Evolutionary conservation across 2,113 vertebrate species (phyloP).

Genomic region (Erythrolamprus reginae): DNA sequence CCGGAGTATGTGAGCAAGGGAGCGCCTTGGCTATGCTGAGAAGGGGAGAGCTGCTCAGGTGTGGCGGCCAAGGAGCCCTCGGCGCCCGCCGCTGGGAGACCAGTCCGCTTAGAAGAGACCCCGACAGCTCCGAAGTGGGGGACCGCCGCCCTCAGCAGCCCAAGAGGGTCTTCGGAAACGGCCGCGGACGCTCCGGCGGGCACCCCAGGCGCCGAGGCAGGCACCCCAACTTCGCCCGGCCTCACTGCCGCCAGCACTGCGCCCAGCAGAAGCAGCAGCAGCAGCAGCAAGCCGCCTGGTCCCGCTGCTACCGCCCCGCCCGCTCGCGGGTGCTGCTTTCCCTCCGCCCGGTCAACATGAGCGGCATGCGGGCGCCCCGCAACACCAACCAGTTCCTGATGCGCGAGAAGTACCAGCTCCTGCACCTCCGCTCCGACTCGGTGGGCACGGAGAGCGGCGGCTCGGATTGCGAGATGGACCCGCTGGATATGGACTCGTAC

Average conservation of each 20-base stretch:
- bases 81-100: constrained; percentile 53
- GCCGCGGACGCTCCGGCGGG: constrained; percentile 38
- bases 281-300: constrained; percentile 33
- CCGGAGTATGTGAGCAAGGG: constrained; percentile 66
- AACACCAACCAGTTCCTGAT: constrained; percentile 90
- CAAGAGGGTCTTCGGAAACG: not conserved
- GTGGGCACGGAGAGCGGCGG: constrained; percentile 80
- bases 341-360: constrained; percentile 76
- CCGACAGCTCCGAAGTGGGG: constrained; percentile 33
- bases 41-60: constrained; percentile 48
- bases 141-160: constrained; percentile 6
- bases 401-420: constrained; percentile 84
- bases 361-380: constrained; percentile 82
- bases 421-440: constrained; percentile 83
- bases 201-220: constrained; percentile 45
- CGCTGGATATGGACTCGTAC: constrained; percentile 84
- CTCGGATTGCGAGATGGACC: constrained; percentile 79
- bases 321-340: constrained; percentile 53
- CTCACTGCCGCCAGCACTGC: constrained; percentile 31
- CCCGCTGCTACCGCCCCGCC: constrained; percentile 39
- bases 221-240: constrained; percentile 17
- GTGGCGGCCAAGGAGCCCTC: constrained; percentile 48
- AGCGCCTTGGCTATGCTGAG: constrained; percentile 55
- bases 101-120: constrained; percentile 31
- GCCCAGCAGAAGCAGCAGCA: constrained; percentile 24